phyloP scores from a whole-genome alignment of 2,113 vertebrate species.

The Colaptes auratus region DNA sequence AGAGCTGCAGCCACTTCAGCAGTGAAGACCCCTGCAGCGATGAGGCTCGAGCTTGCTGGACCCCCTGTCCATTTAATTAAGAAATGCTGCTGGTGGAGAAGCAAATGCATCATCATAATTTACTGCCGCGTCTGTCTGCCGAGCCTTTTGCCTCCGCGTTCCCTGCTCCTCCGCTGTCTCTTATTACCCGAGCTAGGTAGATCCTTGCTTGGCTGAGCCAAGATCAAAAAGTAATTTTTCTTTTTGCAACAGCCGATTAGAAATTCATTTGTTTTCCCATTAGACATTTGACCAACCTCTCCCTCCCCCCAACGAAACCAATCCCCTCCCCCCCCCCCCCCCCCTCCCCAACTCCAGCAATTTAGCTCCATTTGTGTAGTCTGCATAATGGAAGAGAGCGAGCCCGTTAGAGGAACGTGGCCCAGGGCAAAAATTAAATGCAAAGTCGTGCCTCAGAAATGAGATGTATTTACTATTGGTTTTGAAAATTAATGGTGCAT shows the following conservation, averaged over 20 bases:
- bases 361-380: slow-evolving; percentile 88
- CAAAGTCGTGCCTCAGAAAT: slow-evolving; percentile 88
- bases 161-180: slow-evolving; percentile 16
- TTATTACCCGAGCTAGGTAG: slow-evolving; percentile 75
- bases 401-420: slow-evolving; percentile 81
- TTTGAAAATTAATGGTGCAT: slow-evolving; percentile 99
- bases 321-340: background rate
- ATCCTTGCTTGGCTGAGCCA: slow-evolving; percentile 83
- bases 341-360: slow-evolving; percentile 76
- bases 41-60: background rate
- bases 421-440: slow-evolving; percentile 91
- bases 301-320: slow-evolving; percentile 27
- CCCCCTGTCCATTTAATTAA: slow-evolving; percentile 53
- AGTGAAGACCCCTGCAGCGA: slow-evolving; percentile 32
- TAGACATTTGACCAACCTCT: slow-evolving; percentile 79
- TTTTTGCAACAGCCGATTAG: slow-evolving; percentile 88
- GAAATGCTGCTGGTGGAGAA: slow-evolving; percentile 59
- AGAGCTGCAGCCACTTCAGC: background rate
- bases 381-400: slow-evolving; percentile 92
- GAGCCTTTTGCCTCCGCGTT: slow-evolving; percentile 53
- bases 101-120: slow-evolving; percentile 31
- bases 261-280: slow-evolving; percentile 88
- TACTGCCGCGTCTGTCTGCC: background rate
- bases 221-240: slow-evolving; percentile 88
- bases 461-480: slow-evolving; percentile 96